Base-by-base conservation (phyloP, 1,140 invertebrate species). In the Drosophila repletoides region DNA sequence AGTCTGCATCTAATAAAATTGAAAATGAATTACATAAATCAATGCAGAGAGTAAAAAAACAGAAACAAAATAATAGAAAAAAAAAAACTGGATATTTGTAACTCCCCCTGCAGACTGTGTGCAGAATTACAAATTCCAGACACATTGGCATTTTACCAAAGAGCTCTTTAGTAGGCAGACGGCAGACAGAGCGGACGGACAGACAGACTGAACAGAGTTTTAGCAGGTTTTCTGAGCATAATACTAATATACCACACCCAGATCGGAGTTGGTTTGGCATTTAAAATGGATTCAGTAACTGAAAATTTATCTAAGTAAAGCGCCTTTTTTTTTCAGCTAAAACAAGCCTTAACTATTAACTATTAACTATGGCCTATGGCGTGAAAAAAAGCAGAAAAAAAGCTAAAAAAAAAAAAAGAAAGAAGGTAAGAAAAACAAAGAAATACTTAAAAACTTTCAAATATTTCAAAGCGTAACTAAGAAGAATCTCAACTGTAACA, bases 121-220 rank as follows among this genome's bases (percentile, higher is more conserved):
- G 28, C 63, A 51, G 63, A 60, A 66, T 60, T 66, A 51, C 63
- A 66, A 66, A 41, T 66, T 31, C 55, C 55, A 26, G 45, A 60
- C 55, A 60, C 63, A 40, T 51, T 51, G 63, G 55, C 55, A 66
- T 60, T 66, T 60, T 36, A 14, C 17, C 48, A 21, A 4, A 51
- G 29, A 19, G 17, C 36, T 41, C 33, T 34, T 28, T 59, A 15
- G 46, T 19, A 61, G 19, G 24, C 19, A 40, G 26, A 41, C 26
- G 43, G 19, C 38, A 43, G 49, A 31, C 19, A 48, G 26, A 48
- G 29, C 28, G 45, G 38, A 40, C 52, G n/a, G n/a, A n/a, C n/a
- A n/a, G n/a, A n/a, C n/a, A n/a, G n/a, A n/a, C n/a, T n/a, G n/a
- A n/a, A n/a, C n/a, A n/a, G n/a, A n/a, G n/a, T n/a, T n/a, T n/a